Conservation (phyloP, 1,140 invertebrate genomes). For the Pachypeltis micranthus region DNA sequence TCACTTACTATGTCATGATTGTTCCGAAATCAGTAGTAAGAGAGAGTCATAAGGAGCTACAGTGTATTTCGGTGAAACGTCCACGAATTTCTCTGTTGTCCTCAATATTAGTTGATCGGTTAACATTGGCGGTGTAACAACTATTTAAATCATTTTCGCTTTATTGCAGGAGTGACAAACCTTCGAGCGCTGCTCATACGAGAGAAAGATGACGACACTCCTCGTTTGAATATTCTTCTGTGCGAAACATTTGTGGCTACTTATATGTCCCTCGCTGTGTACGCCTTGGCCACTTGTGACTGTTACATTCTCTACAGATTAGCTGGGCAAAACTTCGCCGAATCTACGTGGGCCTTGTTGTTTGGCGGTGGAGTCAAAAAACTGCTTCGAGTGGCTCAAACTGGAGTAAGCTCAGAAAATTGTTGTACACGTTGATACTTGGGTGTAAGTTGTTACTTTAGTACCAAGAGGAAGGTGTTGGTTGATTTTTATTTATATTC, state of each 20-base stretch:
- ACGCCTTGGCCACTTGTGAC: constrained; percentile 88
- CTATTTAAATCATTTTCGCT: neutral
- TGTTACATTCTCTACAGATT: constrained; percentile 83
- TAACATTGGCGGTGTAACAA: too few relatives aligned
- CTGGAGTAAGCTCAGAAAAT: constrained; percentile 5
- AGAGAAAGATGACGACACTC: constrained; percentile 93
- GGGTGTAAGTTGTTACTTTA: too few relatives aligned
- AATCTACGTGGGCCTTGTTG: constrained; percentile 65
- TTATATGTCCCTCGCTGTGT: constrained; percentile 82
- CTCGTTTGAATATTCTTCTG: constrained; percentile 79
- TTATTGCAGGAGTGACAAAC: constrained; percentile 65
- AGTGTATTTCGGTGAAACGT: too few relatives aligned
- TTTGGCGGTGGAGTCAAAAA: constrained; percentile 94
- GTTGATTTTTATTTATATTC: constrained; percentile 11
- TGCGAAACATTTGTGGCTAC: constrained; percentile 88
- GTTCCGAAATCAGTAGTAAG: too few relatives aligned
- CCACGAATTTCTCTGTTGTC: too few relatives aligned
- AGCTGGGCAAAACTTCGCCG: constrained; percentile 68
- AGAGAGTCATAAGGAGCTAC: too few relatives aligned
- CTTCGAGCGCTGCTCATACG: constrained; percentile 75
- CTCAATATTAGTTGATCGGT: too few relatives aligned
- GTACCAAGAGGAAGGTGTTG: neutral
- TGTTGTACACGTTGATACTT: constrained; percentile 26
- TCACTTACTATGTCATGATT: too few relatives aligned
- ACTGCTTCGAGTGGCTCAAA: constrained; percentile 59